Conservation (phyloP, 2,113 vertebrate species). For the Osmerus eperlanus region DNA sequence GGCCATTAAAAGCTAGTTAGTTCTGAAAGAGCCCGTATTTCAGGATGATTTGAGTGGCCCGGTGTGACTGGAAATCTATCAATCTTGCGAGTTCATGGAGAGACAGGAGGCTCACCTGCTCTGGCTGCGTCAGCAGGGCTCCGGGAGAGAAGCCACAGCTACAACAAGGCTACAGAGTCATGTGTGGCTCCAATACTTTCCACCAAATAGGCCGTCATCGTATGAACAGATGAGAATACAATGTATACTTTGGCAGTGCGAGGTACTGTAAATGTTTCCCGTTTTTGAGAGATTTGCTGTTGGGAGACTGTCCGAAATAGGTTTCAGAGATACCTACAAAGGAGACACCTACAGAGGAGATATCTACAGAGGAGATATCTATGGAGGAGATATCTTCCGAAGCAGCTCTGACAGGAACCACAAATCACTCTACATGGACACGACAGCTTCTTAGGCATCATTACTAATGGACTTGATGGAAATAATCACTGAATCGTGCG, state of each 20-base stretch:
- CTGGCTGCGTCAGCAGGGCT: slow-evolving; percentile 13
- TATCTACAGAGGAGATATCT: too few species aligned
- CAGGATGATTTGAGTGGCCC: slow-evolving; percentile 28
- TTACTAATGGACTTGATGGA: background rate
- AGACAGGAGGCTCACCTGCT: slow-evolving; percentile 50
- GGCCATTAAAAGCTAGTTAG: slow-evolving; percentile 49
- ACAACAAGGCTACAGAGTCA: too few species aligned
- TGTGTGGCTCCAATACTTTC: too few species aligned
- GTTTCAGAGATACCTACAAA: too few species aligned
- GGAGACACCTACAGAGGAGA: background rate
- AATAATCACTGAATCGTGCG: background rate
- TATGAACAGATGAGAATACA: too few species aligned
- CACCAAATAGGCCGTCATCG: too few species aligned
- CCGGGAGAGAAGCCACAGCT: background rate
- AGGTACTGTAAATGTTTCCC: slow-evolving; percentile 48
- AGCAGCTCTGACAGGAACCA: background rate
- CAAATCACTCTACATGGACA: background rate
- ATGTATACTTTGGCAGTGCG: slow-evolving; percentile 30
- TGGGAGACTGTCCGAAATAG: too few species aligned
- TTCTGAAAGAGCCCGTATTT: slow-evolving; percentile 59
- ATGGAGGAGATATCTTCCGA: background rate
- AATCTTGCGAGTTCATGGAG: slow-evolving; percentile 50
- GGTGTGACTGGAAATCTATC: slow-evolving; percentile 41
- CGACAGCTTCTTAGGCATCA: background rate
- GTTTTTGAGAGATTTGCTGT: too few species aligned